Evolutionary conservation across 2,888 invertebrate species (phyloP).

Genomic region (Microctonus hyperodae): DNA sequence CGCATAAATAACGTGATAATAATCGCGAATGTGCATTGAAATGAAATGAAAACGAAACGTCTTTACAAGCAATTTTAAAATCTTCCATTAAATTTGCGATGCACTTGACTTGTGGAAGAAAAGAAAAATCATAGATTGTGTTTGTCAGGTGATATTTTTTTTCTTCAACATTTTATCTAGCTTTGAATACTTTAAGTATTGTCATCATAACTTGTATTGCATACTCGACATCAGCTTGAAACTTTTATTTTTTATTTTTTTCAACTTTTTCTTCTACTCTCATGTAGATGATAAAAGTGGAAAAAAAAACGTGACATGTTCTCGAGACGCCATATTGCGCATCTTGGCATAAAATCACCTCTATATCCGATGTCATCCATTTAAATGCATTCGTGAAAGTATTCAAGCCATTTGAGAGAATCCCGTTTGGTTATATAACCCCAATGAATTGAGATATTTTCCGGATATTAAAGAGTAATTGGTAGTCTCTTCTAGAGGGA

Average conservation of each 20-base stretch:
- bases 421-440: background rate
- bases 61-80: background rate
- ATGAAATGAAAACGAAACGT: background rate
- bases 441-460: background rate
- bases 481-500: background rate
- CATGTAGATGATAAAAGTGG: background rate
- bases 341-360: background rate
- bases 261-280: background rate
- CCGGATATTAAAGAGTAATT: conserved; percentile 14
- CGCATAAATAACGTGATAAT: background rate
- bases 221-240: background rate
- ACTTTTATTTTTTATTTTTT: background rate
- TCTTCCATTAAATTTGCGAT: background rate
- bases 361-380: background rate
- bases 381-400: background rate
- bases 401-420: background rate
- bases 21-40: background rate
- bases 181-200: background rate
- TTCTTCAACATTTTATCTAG: background rate
- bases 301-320: background rate
- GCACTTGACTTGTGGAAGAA: background rate
- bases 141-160: background rate
- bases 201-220: background rate
- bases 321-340: too few species aligned
- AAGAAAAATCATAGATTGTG: background rate